phyloP scores from a whole-genome alignment of 2,888 invertebrate genomes.

The Seladonia tumulorum region DNA sequence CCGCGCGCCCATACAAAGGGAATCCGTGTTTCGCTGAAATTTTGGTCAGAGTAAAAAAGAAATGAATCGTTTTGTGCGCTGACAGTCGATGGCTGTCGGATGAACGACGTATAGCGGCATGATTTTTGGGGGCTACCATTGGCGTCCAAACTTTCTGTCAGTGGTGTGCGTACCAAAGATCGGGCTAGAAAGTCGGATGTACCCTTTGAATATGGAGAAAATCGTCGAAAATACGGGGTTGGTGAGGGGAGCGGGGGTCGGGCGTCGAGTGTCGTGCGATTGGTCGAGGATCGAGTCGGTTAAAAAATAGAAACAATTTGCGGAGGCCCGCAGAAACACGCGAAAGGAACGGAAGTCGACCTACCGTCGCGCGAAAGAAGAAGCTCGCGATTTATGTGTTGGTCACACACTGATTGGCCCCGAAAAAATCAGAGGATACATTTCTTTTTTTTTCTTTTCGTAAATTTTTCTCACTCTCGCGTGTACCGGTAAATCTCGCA shows the following conservation, averaged over 20 bases:
- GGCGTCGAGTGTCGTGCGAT: not conserved
- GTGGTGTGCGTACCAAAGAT: slow-evolving; percentile 8
- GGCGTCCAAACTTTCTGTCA: slow-evolving; percentile 4
- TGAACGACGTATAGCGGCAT: not conserved
- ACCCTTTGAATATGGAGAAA: slow-evolving; percentile 1
- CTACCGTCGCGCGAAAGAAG: slow-evolving; percentile 34
- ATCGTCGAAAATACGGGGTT: slow-evolving; percentile 21
- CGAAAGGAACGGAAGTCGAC: slow-evolving; percentile 41
- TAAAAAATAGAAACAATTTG: not conserved
- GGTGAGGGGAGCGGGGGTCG: not conserved
- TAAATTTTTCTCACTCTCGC: slow-evolving; percentile 6
- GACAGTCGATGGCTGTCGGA: not conserved
- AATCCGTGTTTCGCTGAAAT: not conserved
- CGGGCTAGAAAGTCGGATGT: not conserved
- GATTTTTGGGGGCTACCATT: not conserved
- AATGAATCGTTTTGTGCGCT: not conserved
- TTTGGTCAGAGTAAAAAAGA: not conserved
- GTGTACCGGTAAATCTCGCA: not conserved
- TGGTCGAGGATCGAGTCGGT: slow-evolving; percentile 11
- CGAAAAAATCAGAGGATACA: slow-evolving; percentile 78
- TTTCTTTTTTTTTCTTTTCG: slow-evolving; percentile 12
- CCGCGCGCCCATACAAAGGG: not conserved
- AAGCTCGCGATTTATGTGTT: slow-evolving; percentile 36
- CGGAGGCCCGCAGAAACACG: slow-evolving; percentile 16
- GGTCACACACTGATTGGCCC: slow-evolving; percentile 79